phyloP scores from a whole-genome alignment of 2,113 vertebrate species.

The Percopsis transmontana region DNA sequence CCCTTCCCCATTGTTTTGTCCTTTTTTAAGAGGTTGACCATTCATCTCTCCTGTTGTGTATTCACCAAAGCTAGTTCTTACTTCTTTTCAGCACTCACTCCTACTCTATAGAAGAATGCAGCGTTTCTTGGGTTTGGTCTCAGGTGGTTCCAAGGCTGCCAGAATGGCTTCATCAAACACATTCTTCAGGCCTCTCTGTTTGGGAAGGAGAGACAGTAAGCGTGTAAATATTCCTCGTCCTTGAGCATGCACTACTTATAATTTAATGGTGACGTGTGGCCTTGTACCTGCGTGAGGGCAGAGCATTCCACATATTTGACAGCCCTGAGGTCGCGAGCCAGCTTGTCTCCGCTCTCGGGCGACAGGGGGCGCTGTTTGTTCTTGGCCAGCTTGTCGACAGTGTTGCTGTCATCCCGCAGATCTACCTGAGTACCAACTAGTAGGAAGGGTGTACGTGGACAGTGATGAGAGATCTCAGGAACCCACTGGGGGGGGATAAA shows the following conservation, averaged over 20 bases:
- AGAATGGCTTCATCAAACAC: constrained; percentile 83
- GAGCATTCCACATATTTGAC: constrained; percentile 99
- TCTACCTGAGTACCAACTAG: constrained; percentile 97
- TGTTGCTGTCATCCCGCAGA: constrained; percentile 93
- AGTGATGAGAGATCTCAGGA: constrained; percentile 98
- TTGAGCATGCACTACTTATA: background rate
- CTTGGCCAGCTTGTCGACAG: constrained; percentile 97
- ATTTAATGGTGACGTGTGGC: background rate
- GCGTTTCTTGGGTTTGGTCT: constrained; percentile 78
- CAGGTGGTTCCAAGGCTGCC: constrained; percentile 80
- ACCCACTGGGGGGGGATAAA: constrained; percentile 84
- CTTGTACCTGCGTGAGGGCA: constrained; percentile 92
- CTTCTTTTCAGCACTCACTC: constrained; percentile 3
- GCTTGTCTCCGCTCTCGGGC: constrained; percentile 91
- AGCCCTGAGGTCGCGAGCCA: constrained; percentile 91
- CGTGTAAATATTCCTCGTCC: background rate
- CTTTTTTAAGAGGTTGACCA: constrained; percentile 34
- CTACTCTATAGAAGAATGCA: constrained; percentile 75
- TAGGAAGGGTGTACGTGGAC: constrained; percentile 97
- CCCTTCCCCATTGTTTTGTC: constrained; percentile 44
- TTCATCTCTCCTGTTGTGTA: constrained; percentile 39
- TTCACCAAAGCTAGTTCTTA: constrained; percentile 32
- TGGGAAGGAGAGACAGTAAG: background rate
- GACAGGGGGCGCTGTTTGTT: constrained; percentile 97
- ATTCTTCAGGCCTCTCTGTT: constrained; percentile 80